phyloP scores from a whole-genome alignment of 2,888 invertebrate genomes.

The Apamea monoglypha region DNA sequence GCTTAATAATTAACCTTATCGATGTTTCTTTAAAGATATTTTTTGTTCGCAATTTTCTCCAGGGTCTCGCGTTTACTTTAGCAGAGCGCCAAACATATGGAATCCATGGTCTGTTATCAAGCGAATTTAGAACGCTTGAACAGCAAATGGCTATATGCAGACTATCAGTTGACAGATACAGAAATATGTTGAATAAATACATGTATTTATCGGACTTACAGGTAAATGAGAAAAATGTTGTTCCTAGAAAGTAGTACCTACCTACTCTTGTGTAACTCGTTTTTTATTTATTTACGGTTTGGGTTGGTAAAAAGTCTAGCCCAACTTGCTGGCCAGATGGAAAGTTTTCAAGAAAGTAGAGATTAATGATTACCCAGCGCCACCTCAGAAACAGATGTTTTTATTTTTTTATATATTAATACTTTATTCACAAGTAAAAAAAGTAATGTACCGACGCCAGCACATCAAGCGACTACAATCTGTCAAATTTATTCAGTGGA shows the following conservation, averaged over 20 bases:
- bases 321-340: too few species aligned
- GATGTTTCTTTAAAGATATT: not conserved
- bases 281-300: too few species aligned
- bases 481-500: too few species aligned
- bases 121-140: conserved; percentile 96
- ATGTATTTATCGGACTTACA: conserved; percentile 96
- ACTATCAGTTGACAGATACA: conserved; percentile 95
- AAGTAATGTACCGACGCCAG: too few species aligned
- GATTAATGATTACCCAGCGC: too few species aligned
- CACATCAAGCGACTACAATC: too few species aligned
- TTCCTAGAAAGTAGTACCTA: not conserved
- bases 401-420: too few species aligned
- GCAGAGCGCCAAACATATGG: conserved; percentile 97
- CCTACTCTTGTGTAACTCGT: not conserved
- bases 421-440: too few species aligned
- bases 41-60: conserved; percentile 48
- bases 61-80: conserved; percentile 97
- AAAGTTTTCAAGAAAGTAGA: too few species aligned
- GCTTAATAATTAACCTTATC: not conserved
- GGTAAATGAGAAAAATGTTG: conserved; percentile 76
- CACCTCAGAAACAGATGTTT: too few species aligned
- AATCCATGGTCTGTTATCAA: conserved; percentile 97
- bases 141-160: conserved; percentile 96
- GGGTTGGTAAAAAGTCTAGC: too few species aligned
- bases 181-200: conserved; percentile 97